Evolutionary conservation across 2,797 vertebrate genomes (phyloP).

Genomic region (Lacerta bilineata): DNA sequence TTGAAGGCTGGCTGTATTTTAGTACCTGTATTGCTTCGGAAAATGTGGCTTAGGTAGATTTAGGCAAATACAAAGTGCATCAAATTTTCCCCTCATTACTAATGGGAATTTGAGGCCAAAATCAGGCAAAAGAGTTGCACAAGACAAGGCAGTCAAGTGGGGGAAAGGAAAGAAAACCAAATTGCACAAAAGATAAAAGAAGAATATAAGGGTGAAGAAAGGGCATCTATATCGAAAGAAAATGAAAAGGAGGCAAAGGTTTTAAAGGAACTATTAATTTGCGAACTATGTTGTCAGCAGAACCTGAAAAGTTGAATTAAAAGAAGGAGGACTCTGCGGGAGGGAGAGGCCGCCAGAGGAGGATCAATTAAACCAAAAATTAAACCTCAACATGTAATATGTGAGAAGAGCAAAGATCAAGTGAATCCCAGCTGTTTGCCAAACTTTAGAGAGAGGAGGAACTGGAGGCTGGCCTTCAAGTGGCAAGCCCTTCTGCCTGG

Average conservation of each 20-base stretch:
- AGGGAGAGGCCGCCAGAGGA: neutral
- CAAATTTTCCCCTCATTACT: too few relatives aligned
- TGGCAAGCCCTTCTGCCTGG: neutral
- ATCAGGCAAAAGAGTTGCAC: neutral
- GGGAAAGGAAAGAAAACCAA: neutral
- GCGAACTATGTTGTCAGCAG: neutral
- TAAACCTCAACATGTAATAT: conserved; percentile 23
- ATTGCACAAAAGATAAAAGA: neutral
- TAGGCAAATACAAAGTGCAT: too few relatives aligned
- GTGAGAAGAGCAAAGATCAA: neutral
- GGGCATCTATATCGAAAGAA: neutral
- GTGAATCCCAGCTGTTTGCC: neutral
- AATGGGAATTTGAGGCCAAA: neutral
- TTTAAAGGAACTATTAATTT: conserved; percentile 9
- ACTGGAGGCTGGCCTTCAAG: neutral
- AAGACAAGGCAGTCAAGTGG: neutral
- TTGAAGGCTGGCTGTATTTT: too few relatives aligned
- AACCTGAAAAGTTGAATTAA: conserved; percentile 4
- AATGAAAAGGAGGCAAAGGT: neutral
- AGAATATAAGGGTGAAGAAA: neutral
- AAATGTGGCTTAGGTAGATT: too few relatives aligned
- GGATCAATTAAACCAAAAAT: neutral
- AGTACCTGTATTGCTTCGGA: too few relatives aligned
- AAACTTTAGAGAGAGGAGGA: neutral
- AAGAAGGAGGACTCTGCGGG: neutral